Evolutionary conservation across 2,888 invertebrate species (phyloP), one percentile per base, ranked within the genome.

Genomic region (Emmelina monodactyla): DNA sequence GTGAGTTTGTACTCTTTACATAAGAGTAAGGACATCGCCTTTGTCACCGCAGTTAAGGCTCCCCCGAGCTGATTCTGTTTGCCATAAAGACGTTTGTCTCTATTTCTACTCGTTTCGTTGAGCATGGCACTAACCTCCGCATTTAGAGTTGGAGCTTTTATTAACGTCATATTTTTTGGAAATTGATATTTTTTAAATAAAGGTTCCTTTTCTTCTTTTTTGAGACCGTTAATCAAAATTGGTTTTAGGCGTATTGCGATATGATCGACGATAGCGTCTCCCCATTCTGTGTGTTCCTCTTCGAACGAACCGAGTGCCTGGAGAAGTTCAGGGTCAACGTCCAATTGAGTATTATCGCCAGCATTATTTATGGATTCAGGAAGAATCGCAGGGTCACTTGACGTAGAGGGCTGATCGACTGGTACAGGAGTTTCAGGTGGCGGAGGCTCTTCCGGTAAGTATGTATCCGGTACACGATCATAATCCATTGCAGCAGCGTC

Each of bases 141-240:
- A 10, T 40, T 40, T n/a, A 40, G 34, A 28, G 22, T 32, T 1
- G 37, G 37, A 2, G 37, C 10, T 35, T 37, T 37, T 9, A 16
- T 2, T n/a, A 37, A 12, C 1, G 31, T 19, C 1, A 14, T 22
- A 15, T 33, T 39, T 12, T 36, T 28, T 1, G 39, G 31, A n/a
- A 16, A 28, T 11, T 4, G 14, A 32, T 34, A 32, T 15, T 32
- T 34, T 16, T 35, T 38, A 3, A 15, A 1, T 7, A 35, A 11
- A 3, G 29, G 34, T 6, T 38, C 35, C 10, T 31, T 34, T 12
- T 3, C 2, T 9, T 38, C 29, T 12, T 38, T 34, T 29, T 31
- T 38, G 2, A 38, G 16, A 1, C 38, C 35, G 13, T 31, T 16
- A 5, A 9, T 32, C 15, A 34, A 32, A 13, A 35, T 22, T 6